Base-by-base conservation (phyloP, 2,888 invertebrate genomes). In the Endomychus coccineus region DNA sequence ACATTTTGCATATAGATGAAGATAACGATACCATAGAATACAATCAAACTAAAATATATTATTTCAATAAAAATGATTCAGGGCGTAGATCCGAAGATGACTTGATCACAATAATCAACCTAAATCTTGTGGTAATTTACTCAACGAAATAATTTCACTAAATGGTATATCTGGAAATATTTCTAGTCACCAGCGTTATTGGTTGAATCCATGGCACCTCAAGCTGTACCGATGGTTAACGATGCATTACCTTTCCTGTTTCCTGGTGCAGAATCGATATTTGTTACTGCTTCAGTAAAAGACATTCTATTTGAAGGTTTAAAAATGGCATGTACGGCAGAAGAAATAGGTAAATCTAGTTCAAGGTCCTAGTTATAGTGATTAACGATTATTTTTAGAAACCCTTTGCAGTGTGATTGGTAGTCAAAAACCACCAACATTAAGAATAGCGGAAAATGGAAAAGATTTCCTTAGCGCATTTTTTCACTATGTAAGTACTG, bases 231-330 rank as follows among this genome's bases (percentile, higher is more conserved):
- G 9, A 34, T 34, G 16, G 27, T 15, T 9, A 27, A 25, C 10
- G 10, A 6, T 10, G 34, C 34, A 12, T 3, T 34, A 5, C 31
- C 36, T 3, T 33, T 7, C 11, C 13, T 36, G 17, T 36, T 17
- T 32, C 36, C 32, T 3, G 32, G 19, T 5, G 9, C 23, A 6
- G 22, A 15, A n/a, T 11, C 12, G 15, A 10, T 24, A 12, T 36
- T 76, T 54, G 39, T 70, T 17, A 64, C 64, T 15, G 67, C 66
- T 4, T 68, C 62, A 34, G 70, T 68, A 0, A 63, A 58, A 17
- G 72, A 76, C 17, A 50, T 77, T 13, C 62, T 77, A 31, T 77
- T 76, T 44, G 67, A 71, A n/a, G 77, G 77, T 1, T 49, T 73
- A 9, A 68, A 59, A 41, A 55, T 77, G 14, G 66, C 64, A 43